These are phyloP conservation scores for Anas bahamensis DNA, from an alignment of 2,797 vertebrate species.

Conservation along the genomic window DNA sequence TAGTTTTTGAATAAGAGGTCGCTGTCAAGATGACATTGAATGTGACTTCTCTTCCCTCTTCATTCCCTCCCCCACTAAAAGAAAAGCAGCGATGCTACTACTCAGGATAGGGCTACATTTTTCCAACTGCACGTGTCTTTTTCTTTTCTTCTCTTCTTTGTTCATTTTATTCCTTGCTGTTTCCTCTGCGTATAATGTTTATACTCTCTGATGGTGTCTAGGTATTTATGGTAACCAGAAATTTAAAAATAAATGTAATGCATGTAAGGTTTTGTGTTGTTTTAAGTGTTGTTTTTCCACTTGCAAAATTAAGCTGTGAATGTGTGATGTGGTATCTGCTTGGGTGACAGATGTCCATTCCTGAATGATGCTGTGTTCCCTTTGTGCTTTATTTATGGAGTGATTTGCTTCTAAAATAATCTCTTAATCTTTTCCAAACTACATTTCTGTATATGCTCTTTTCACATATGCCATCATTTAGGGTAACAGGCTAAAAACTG, in stretches of 20 bases:
- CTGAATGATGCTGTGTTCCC: conserved; percentile 40
- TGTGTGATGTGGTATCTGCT: conserved; percentile 48
- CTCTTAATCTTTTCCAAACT: conserved; percentile 64
- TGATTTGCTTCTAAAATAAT: conserved; percentile 70
- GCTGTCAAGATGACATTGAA: conserved; percentile 71
- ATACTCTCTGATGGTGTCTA: conserved; percentile 22
- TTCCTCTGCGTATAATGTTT: conserved; percentile 35
- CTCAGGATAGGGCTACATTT: neutral
- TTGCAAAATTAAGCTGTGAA: conserved; percentile 4
- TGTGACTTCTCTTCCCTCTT: conserved; percentile 50
- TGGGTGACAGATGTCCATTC: conserved; percentile 50
- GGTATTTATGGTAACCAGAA: conserved; percentile 61
- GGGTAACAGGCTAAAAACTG: conserved; percentile 29
- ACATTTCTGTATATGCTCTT: conserved; percentile 41
- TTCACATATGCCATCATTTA: conserved; percentile 65
- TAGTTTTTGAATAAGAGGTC: conserved; percentile 75
- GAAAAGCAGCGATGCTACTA: neutral
- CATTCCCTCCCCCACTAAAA: neutral
- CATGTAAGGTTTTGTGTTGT: conserved; percentile 17
- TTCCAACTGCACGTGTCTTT: conserved; percentile 29
- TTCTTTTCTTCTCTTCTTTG: conserved; percentile 43
- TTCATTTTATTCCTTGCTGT: conserved; percentile 21
- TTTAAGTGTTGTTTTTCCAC: conserved; percentile 38
- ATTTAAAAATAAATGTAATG: conserved; percentile 33
- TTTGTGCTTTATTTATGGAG: conserved; percentile 51